phyloP scores from a whole-genome alignment of 2,888 invertebrate genomes.

The Hydraecia micacea region DNA sequence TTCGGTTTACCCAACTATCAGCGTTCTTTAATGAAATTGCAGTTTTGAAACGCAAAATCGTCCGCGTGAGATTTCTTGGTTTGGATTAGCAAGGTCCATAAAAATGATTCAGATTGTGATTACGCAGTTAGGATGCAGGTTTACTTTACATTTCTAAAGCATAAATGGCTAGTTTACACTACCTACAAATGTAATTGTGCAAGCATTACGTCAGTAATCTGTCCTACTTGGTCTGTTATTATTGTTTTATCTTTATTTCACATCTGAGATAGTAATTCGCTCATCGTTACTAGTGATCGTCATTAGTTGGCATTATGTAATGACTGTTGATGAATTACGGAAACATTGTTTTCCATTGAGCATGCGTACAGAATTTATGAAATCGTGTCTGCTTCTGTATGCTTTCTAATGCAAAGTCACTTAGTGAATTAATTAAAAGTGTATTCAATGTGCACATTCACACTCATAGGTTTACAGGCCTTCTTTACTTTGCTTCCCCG shows the following conservation, averaged over 20 bases:
- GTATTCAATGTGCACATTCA: neutral
- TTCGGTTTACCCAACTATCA: no score
- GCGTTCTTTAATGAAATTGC: neutral
- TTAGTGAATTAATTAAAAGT: conserved; percentile 7
- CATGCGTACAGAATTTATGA: conserved; percentile 19
- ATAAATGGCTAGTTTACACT: neutral
- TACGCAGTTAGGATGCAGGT: neutral
- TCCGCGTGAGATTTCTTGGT: neutral
- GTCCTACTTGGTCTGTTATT: neutral
- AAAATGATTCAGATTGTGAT: no score
- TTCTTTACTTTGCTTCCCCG: neutral
- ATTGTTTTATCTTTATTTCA: conserved; percentile 13
- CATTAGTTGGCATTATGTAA: conserved; percentile 23
- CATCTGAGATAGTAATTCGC: conserved; percentile 5
- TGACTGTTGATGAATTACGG: conserved; percentile 21
- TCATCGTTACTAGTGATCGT: neutral
- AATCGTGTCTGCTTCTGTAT: neutral
- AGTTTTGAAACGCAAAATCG: neutral
- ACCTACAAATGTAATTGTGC: neutral
- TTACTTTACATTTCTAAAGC: neutral
- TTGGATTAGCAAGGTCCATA: no score
- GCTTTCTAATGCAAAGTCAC: conserved; percentile 30
- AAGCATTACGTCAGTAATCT: neutral
- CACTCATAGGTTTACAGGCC: neutral
- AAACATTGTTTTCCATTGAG: conserved; percentile 26